Evolutionary conservation across 2,888 invertebrate genomes (phyloP).

Genomic region (Aradus depressus): DNA sequence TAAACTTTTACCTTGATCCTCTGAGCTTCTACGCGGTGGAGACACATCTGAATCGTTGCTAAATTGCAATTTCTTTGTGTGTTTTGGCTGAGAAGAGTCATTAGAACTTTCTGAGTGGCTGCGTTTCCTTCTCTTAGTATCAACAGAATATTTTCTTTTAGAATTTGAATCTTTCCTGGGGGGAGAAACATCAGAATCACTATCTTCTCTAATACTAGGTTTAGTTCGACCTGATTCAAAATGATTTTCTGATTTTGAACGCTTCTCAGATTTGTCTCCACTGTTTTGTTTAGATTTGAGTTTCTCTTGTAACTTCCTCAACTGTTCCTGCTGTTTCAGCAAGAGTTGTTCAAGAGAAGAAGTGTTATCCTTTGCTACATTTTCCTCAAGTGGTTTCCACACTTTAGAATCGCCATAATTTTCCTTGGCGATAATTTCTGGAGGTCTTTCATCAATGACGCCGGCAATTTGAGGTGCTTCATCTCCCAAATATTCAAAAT

Average conservation of each 20-base stretch:
- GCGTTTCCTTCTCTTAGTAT: conserved; percentile 2
- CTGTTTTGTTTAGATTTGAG: conserved; percentile 5
- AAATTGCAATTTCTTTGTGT: conserved; percentile 6
- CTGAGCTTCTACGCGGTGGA: conserved; percentile 9
- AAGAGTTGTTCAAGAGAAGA: conserved; percentile 28
- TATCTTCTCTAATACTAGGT: neutral
- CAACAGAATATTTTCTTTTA: no score
- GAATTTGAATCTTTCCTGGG: conserved; percentile 24
- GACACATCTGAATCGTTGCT: conserved; percentile 18
- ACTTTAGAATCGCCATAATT: conserved; percentile 35
- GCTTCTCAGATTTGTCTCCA: conserved; percentile 7
- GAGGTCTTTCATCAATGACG: conserved; percentile 70
- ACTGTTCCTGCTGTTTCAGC: no score
- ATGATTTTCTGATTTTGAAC: neutral
- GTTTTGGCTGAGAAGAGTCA: conserved; percentile 10
- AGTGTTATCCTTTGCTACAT: conserved; percentile 24
- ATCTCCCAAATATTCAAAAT: conserved; percentile 61
- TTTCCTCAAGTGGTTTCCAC: conserved; percentile 27
- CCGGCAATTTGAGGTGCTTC: conserved; percentile 85
- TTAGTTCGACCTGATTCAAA: neutral
- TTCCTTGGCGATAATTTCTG: conserved; percentile 39
- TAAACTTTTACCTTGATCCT: no score
- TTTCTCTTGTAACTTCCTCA: no score
- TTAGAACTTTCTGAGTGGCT: neutral
- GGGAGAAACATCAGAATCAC: conserved; percentile 32